Base-by-base conservation (phyloP, 2,797 vertebrate genomes). In the Sciaenops ocellatus region DNA sequence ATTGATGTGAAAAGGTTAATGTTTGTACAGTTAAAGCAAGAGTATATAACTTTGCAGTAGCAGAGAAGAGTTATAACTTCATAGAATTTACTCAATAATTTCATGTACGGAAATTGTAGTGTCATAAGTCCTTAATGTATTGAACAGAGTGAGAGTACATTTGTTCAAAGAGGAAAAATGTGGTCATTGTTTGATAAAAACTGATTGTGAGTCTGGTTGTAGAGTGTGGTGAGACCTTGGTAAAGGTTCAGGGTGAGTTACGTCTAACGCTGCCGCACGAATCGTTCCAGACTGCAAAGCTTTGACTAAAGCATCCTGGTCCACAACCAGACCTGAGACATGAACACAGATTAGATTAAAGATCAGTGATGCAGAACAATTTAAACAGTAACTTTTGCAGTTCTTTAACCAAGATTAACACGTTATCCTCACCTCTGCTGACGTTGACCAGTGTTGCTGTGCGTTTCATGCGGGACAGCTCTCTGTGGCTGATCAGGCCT, bases 391-490 rank as follows among this genome's bases (percentile, higher is more conserved):
- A 28, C 3, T 6, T 54, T 47, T 30, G 10, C 7, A 24, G 15
- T n/a, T 69, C 9, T 59, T 73, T 22, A 47, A 64, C 13, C 3
- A 7, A 24, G 6, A 52, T 11, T 16, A 8, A 63, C 34, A 17
- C 34, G 1, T 26, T 16, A 0, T 6, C 17, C 63, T 47, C 46
- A 96, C 96, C 96, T 95, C 96, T 93, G 89, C 95, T 94, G 48
- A 96, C 76, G 61, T 96, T 97, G 79, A 97, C 80, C 15, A 97
- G 91, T 2, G 82, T 95, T 15, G 94, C 92, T 0, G 92, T 95
- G 52, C 92, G 89, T 82, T 96, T 97, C 96, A 96, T 97, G 67
- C n/a, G 94, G 88, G 83, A 70, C 68, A 96, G 83, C 76, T 97
- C 93, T 67, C 89, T 94, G 88, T 83, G 92, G 46, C 96, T 85